Base-by-base conservation (phyloP, 2,797 vertebrate species). In the Enteromius thamalakanensis region DNA sequence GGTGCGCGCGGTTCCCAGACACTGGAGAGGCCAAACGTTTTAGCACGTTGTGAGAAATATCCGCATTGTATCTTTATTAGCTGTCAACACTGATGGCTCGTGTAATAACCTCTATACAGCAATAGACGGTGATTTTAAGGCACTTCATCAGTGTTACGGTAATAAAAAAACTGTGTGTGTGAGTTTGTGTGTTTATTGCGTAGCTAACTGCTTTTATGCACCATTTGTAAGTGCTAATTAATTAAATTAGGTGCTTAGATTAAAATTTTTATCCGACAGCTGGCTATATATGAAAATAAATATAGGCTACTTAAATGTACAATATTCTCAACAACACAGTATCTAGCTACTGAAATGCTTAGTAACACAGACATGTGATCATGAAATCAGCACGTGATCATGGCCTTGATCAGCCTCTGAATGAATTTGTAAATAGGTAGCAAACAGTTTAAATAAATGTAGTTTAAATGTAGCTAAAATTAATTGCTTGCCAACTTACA, bases 1-100 rank as follows among this genome's bases (percentile, higher is more conserved):
- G 97, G 96, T 97, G 97, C 92, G 87, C 91, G 12, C 65, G 0
- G 91, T 94, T 96, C 94, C 94, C 95, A 94, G 94, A 94, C 87
- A 88, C 77, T 87, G 84, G 21, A 89, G 82, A 67, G 90, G 88
- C 91, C 95, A 96, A 95, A 96, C 93, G 93, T 91, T 96, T 92
- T 91, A 92, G 93, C 95, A 95, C 94, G 91, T 92, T 95, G 92
- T 92, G 93, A 91, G 93, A 93, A 92, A 92, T 91, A 94, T 91
- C 93, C 90, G 89, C 90, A 91, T 93, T 94, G 92, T 94, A 92
- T 92, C 91, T 87, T 89, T 91, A 90, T 87, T 81, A 90, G 90
- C 91, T 93, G 93, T 94, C 93, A 92, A 86, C 91, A 53, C 89
- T 71, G n/a, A 81, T 76, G 29, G 21, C 55, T 71, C 58, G 42